Base-by-base conservation (phyloP, 2,888 invertebrate species). In the Aspidiotus rigidus region DNA sequence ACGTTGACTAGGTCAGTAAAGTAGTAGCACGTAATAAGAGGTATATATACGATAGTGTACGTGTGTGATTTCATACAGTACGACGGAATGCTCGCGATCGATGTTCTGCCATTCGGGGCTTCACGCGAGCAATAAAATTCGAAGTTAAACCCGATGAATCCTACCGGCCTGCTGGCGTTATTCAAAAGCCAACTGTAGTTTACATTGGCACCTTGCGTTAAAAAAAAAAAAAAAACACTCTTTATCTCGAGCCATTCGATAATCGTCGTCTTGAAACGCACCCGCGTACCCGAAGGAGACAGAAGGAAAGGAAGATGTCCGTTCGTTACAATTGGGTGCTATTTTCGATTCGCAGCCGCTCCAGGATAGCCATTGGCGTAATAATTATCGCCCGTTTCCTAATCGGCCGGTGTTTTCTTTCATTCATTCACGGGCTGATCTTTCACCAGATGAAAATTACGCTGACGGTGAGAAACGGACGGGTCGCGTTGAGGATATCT, bases 221-320 rank as follows among this genome's bases (percentile, higher is more conserved):
- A 57, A n/a, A n/a, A 10, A 10, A n/a, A 57, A 11, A 13, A 49
- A 49, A 49, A n/a, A 49, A 49, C n/a, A 49, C n/a, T 49, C n/a
- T 49, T 49, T n/a, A 49, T 49, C n/a, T n/a, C 11, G 49, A 11
- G n/a, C n/a, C 49, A 49, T n/a, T 49, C 49, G 49, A 49, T n/a
- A 49, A n/a, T n/a, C 49, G 49, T 49, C 49, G n/a, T 49, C 49
- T 49, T 49, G n/a, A 49, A 13, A 15, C 15, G 57, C 42, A 15
- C 61, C 6, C 59, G 28, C 59, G 28, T 59, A 28, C 17, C 16
- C 8, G 28, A 28, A 59, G 28, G 49, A 59, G 17, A 59, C 13
- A 59, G 28, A 60, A 60, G n/a, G 39, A 60, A 17, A 39, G 39
- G 60, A n/a, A 60, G 49, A 49, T 49, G 49, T 49, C 49, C 49